Conservation (phyloP, 2,797 vertebrate species). For the Anguilla obscura region DNA sequence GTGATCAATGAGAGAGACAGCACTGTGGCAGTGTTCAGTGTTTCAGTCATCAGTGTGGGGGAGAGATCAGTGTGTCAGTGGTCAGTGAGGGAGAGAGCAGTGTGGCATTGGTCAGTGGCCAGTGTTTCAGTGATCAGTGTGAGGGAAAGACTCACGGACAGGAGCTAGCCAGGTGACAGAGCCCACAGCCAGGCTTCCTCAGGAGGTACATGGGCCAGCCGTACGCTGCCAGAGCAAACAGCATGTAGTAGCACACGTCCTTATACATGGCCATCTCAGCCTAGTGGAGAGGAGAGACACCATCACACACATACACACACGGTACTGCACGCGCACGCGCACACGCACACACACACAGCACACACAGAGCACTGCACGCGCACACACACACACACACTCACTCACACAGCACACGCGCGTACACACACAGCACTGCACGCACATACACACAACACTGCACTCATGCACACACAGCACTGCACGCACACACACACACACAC, state of each 20-base stretch:
- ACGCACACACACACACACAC: constrained; percentile 15
- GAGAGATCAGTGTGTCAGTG: background rate
- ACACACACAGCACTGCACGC: constrained; percentile 8
- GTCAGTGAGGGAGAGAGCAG: background rate
- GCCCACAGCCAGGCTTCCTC: constrained; percentile 92
- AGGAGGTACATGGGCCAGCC: constrained; percentile 99
- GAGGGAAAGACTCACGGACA: constrained; percentile 85
- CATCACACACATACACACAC: background rate
- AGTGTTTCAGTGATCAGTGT: constrained; percentile 27
- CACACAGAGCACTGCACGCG: constrained; percentile 64
- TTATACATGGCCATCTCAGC: constrained; percentile 96
- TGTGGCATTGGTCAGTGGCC: background rate
- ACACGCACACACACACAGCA: background rate
- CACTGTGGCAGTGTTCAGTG: background rate
- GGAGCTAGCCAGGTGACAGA: constrained; percentile 91
- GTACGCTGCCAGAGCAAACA: constrained; percentile 96
- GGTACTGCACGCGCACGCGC: too few species aligned
- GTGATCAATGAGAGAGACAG: background rate
- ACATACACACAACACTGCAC: background rate
- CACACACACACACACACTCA: background rate
- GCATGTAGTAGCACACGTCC: constrained; percentile 99
- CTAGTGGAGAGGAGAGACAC: constrained; percentile 59
- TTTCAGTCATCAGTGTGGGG: constrained; percentile 24
- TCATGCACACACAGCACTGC: constrained; percentile 25
- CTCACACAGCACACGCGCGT: constrained; percentile 14